Base-by-base conservation (phyloP, 2,888 invertebrate species). In the Caenorhabditis sp. region DNA sequence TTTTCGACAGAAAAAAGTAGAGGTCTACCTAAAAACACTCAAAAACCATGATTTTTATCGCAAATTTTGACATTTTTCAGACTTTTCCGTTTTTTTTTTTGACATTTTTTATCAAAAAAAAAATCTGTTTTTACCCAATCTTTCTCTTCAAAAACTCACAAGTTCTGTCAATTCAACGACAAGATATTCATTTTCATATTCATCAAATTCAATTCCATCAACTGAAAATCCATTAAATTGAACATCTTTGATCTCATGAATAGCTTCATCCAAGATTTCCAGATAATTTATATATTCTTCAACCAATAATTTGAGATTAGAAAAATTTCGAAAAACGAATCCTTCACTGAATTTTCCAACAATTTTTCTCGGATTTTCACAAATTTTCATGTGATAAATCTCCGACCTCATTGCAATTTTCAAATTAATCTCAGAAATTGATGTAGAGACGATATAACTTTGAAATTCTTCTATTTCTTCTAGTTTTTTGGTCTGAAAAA, bases 161-260 rank as follows among this genome's bases (percentile, higher is more conserved):
- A 19, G n/a, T 8, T 58, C 55, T 14, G 49, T 27, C 8, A 73
- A 19, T 19, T 36, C 21, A 21, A 66, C 62, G 10, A 54, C 24
- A 8, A 73, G 23, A 62, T 62, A 59, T 17, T 26, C 50, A 5
- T 14, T 23, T 19, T 69, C 73, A 10, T 66, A 62, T 50, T 66
- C 66, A 54, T 73, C 73, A 24, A 66, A 66, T n/a, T 53, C 3
- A 21, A 53, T 36, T 26, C 50, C 37, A 2, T 49, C 12, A 26
- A 60, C 49, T 49, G 49, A 43, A 60, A 60, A 72, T n/a, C 72
- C 72, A 27, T 72, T 58, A 0, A 17, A 19, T 0, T 62, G 64
- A 1, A 61, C 60, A 21, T 67, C 64, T 49, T 62, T 64, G 23
- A 72, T 62, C 37, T 72, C 72, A 21, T 57, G 23, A 64, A 77